Percentiles rank a stretch among this genome's conserved stretches.
phyloP scores from a whole-genome alignment of 2,113 vertebrate genomes.

The Tachysurus vachellii region DNA sequence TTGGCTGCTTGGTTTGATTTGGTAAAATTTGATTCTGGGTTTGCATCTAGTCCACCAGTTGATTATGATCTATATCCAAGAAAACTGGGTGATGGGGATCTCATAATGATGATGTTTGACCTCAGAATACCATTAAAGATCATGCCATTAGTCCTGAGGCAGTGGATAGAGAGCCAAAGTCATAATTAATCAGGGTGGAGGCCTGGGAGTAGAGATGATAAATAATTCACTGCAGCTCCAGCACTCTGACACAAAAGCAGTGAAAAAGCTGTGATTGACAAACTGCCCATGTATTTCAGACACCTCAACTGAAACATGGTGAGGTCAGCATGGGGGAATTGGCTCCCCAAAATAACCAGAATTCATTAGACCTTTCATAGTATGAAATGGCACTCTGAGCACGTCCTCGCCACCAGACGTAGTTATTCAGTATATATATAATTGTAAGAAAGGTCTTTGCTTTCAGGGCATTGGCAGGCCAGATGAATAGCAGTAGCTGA shows the following conservation, averaged over 20 bases:
- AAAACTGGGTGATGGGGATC: background rate
- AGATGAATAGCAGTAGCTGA: conserved; percentile 8
- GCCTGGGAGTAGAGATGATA: conserved; percentile 38
- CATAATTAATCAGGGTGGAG: conserved; percentile 50
- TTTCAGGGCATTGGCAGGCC: background rate
- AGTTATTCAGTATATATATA: background rate
- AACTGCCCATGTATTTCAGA: conserved; percentile 45
- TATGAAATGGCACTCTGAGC: background rate
- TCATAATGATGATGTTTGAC: conserved; percentile 7
- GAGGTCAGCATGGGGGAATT: conserved; percentile 19
- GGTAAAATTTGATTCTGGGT: background rate
- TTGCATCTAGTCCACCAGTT: background rate
- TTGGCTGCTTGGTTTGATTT: background rate
- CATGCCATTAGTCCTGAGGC: conserved; percentile 42
- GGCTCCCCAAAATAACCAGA: conserved; percentile 19
- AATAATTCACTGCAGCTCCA: conserved; percentile 51
- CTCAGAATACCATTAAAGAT: conserved; percentile 23
- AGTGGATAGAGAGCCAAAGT: conserved; percentile 46
- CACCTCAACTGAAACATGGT: background rate
- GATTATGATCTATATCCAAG: background rate
- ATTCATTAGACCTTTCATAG: conserved; percentile 22
- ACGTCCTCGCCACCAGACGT: background rate
- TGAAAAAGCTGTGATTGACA: conserved; percentile 50
- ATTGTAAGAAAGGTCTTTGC: conserved; percentile 20
- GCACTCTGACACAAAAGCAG: conserved; percentile 29